These are phyloP conservation scores for Diadema setosum DNA, from an alignment of 35 echinoderm and acorn worm species.

Conservation along the genomic window DNA sequence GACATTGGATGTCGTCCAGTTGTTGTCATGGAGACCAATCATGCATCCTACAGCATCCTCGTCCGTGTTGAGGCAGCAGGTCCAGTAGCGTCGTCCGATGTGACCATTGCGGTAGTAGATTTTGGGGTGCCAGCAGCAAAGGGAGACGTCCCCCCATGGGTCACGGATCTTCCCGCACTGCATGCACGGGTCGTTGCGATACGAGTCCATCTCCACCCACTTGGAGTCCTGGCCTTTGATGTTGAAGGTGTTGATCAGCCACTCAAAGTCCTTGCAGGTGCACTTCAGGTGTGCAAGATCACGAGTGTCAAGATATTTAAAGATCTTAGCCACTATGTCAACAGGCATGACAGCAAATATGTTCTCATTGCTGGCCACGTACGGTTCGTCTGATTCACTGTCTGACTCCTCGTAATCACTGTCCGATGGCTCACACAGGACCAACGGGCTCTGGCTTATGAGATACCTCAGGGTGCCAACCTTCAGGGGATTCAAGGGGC, in stretches of 20 bases:
- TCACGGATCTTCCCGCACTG: constrained; percentile 96
- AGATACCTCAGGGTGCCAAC: constrained; percentile 29
- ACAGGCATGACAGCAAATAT: constrained; percentile 37
- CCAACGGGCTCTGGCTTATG: constrained; percentile 36
- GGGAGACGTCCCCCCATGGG: constrained; percentile 81
- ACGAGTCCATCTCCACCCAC: constrained; percentile 43
- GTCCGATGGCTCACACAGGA: constrained; percentile 24
- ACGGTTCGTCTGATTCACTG: constrained; percentile 14
- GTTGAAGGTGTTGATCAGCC: constrained; percentile 80
- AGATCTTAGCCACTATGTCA: constrained; percentile 71
- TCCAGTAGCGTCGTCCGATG: constrained; percentile 81
- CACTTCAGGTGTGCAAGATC: constrained; percentile 86
- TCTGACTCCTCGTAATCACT: constrained; percentile 63
- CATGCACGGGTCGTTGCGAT: constrained; percentile 86
- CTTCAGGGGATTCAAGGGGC: constrained; percentile 23
- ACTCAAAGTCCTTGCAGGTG: constrained; percentile 85
- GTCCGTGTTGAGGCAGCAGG: constrained; percentile 62
- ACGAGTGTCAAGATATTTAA: constrained; percentile 44
- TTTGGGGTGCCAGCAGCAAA: constrained; percentile 92
- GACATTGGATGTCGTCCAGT: constrained; percentile 66
- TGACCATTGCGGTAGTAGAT: constrained; percentile 83
- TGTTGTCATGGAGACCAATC: constrained; percentile 88
- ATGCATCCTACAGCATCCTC: constrained; percentile 65
- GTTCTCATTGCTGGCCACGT: constrained; percentile 21
- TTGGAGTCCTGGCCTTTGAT: constrained; percentile 62